phyloP scores from a whole-genome alignment of 2,888 invertebrate genomes.

The Plutella xylostella region DNA sequence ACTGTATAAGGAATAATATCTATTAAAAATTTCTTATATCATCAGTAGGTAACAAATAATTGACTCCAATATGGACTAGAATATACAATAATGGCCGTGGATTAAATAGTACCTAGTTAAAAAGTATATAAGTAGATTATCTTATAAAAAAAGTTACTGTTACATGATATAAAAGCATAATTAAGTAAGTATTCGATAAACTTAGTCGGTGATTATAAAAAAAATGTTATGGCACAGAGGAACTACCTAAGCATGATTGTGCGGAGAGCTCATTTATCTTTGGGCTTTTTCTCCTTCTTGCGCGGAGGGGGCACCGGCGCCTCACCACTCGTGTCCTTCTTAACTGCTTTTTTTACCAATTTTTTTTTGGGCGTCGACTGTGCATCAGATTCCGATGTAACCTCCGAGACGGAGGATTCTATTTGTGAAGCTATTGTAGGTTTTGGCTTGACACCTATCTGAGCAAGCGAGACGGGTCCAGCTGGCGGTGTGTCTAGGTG shows the following conservation, averaged over 20 bases:
- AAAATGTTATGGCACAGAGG: slow-evolving; percentile 54
- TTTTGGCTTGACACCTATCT: slow-evolving; percentile 57
- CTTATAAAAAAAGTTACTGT: not conserved
- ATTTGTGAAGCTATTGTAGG: slow-evolving; percentile 48
- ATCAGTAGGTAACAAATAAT: too few species aligned
- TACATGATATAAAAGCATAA: slow-evolving; percentile 47
- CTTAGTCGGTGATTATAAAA: slow-evolving; percentile 14
- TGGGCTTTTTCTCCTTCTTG: slow-evolving; percentile 68
- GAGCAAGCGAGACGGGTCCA: slow-evolving; percentile 60
- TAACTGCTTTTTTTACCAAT: slow-evolving; percentile 59
- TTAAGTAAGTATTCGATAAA: slow-evolving; percentile 28
- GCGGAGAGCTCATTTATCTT: slow-evolving; percentile 56
- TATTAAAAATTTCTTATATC: too few species aligned
- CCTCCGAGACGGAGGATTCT: slow-evolving; percentile 40
- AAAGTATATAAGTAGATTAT: not conserved
- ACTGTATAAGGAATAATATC: too few species aligned
- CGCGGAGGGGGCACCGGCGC: slow-evolving; percentile 67
- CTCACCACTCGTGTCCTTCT: slow-evolving; percentile 43
- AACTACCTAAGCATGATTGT: slow-evolving; percentile 40
- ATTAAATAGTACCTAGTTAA: not conserved
- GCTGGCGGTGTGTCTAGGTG: slow-evolving; percentile 63
- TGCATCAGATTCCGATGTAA: slow-evolving; percentile 17
- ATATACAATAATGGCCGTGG: slow-evolving; percentile 38
- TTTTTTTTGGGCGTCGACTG: slow-evolving; percentile 48
- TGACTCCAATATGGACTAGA: slow-evolving; percentile 23